Base-by-base conservation (phyloP, 2,888 invertebrate genomes). In the Sinohyriopsis cumingii region DNA sequence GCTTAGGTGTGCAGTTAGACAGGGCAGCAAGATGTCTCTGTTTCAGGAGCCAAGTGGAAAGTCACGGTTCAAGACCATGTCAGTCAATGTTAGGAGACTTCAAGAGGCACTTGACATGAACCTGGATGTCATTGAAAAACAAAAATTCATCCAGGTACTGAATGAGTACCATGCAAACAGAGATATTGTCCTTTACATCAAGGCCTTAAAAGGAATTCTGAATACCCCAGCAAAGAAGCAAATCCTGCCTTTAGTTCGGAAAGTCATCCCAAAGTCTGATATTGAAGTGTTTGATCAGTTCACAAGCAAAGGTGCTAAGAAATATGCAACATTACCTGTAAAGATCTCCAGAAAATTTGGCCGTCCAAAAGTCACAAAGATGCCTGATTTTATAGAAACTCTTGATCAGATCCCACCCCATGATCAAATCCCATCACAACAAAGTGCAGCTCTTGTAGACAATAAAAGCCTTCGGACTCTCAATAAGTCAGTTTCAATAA, bases 141-240 rank as follows among this genome's bases (percentile, higher is more conserved):
- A 67, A 0, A 78, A 82, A 18, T 86, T 88, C 74, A 77, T 86
- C 15, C 81, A 81, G 7, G 80, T 83, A 5, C 78, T 88, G 33
- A 85, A 84, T 68, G 74, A 78, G 53, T 88, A 85, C 68, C 83
- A 86, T 53, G 68, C 77, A 1, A 75, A 82, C 19, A 67, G 85
- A 53, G 84, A 87, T 72, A 79, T 86, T 20, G 74, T 82, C n/a
- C 81, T 83, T 61, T 82, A 88, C 63, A 81, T 84, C 2, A 79
- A 76, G 59, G 72, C 76, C 22, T 77, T 88, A 18, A 77, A 78
- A 57, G 72, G 78, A 22, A 73, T 88, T n/a, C 77, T 88, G 9
- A 84, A 87, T 71, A 86, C 87, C 9, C 84, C 87, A 5, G 85
- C 82, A 25, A 88, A 88, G 66, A 73, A 81, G 45, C 82, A 84